Percentiles rank a stretch among this genome's conserved stretches.
These are phyloP conservation scores for Acronicta aceris DNA, from an alignment of 2,888 invertebrate genomes.

Conservation along the genomic window DNA sequence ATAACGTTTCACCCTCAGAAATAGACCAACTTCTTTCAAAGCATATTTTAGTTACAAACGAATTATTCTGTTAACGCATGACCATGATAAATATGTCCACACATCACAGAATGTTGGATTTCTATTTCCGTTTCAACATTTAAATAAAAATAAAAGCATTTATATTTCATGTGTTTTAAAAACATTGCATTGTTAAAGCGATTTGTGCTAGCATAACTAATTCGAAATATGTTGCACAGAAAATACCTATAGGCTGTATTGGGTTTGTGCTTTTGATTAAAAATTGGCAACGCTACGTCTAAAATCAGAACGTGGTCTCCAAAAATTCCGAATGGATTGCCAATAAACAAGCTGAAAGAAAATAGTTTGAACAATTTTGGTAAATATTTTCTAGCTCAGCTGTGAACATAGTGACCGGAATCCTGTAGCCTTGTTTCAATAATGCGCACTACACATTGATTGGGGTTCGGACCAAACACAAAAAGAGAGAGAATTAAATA, in stretches of 20 bases:
- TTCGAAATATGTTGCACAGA: background rate
- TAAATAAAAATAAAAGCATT: conserved; percentile 24
- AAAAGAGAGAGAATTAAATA: conserved; percentile 59
- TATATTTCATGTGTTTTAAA: conserved; percentile 5
- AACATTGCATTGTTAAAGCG: background rate
- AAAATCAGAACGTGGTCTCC: conserved; percentile 15
- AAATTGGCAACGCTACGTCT: conserved; percentile 13
- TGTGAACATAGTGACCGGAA: conserved; percentile 30
- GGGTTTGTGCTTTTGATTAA: conserved; percentile 3
- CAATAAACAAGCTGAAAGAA: conserved; percentile 23
- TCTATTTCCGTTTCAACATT: conserved; percentile 24
- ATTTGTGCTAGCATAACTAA: background rate
- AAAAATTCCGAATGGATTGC: conserved; percentile 10
- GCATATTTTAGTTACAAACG: conserved; percentile 24
- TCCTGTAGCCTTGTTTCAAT: conserved; percentile 32
- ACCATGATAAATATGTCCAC: conserved; percentile 24
- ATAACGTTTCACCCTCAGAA: conserved; percentile 4
- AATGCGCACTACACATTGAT: conserved; percentile 56
- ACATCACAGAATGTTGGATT: conserved; percentile 14
- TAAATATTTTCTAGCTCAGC: conserved; percentile 21
- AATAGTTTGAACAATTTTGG: conserved; percentile 21
- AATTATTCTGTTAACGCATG: conserved; percentile 23
- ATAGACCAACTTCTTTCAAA: background rate
- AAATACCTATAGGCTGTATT: conserved; percentile 2
- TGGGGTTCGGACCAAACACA: conserved; percentile 51